phyloP scores from a whole-genome alignment of 2,797 vertebrate species.

The Rhinogobio ventralis region DNA sequence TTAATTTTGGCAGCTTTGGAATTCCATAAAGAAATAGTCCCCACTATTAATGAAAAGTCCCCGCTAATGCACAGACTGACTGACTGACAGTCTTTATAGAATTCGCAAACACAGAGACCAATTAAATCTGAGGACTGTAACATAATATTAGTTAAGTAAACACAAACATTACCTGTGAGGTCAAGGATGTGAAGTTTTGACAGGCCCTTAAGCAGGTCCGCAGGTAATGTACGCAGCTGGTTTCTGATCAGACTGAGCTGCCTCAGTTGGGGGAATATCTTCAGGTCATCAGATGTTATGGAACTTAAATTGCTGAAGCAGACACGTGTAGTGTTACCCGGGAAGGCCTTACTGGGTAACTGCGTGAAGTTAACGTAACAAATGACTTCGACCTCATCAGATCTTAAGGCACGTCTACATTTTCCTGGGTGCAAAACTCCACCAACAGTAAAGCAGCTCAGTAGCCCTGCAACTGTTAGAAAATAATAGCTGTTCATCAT shows the following conservation, averaged over 20 bases:
- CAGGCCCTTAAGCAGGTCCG: constrained; percentile 71
- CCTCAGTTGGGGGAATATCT: constrained; percentile 8
- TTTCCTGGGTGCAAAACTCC: constrained; percentile 66
- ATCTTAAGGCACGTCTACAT: constrained; percentile 69
- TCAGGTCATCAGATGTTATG: constrained; percentile 68
- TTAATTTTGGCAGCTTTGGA: too few species aligned
- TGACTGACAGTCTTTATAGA: too few species aligned
- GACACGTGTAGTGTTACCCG: constrained; percentile 70
- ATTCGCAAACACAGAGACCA: background rate
- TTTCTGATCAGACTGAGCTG: constrained; percentile 69
- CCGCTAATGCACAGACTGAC: background rate
- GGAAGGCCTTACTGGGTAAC: constrained; percentile 69
- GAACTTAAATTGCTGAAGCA: constrained; percentile 75
- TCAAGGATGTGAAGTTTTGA: constrained; percentile 72
- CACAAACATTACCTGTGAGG: constrained; percentile 56
- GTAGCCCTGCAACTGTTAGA: constrained; percentile 43
- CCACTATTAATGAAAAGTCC: background rate
- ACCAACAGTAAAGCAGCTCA: constrained; percentile 49
- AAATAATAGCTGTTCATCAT: constrained; percentile 1
- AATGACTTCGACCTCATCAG: constrained; percentile 67
- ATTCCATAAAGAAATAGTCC: too few species aligned
- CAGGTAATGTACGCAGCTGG: constrained; percentile 67
- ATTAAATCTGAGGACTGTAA: background rate
- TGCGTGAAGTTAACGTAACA: constrained; percentile 67
- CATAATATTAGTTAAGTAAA: background rate